Base-by-base conservation (phyloP, 1,140 invertebrate species). In the Mercenaria mercenaria region DNA sequence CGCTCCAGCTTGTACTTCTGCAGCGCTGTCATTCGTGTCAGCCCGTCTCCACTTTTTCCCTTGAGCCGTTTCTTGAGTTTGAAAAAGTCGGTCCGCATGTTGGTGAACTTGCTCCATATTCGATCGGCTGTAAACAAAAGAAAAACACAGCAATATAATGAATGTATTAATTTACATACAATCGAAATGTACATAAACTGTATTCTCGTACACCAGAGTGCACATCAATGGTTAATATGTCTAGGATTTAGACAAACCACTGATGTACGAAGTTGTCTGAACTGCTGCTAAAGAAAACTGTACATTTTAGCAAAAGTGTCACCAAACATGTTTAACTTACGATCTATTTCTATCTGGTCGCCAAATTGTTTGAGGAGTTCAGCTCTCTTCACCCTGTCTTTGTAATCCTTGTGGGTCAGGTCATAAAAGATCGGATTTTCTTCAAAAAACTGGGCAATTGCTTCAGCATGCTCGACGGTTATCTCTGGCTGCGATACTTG, bases 311-410 rank as follows among this genome's bases (percentile, higher is more conserved):
- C n/a, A n/a, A n/a, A n/a, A n/a, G n/a, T n/a, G n/a, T n/a, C 59
- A 61, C 59, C 23, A 61, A 61, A 29, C 59, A 61, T 61, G 59
- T 23, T 61, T 61, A n/a, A 61, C 59, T 61, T 61, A 61, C 59
- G 59, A 61, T 72, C 32, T 72, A 72, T 26, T 72, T 18, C 67
- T 72, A 72, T 72, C 20, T 72, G 67, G 32, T 72, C 67, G 37
- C 67, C 67, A 72, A 72, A 72, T 72, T 72, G 26, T 72, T 72
- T 72, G 67, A 72, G 67, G 67, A 72, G 67, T n/a, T 26, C 67
- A 72, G 23, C 32, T 34, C 67, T 72, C 67, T 72, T 72, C 67
- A 32, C 67, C 67, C 67, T 72, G 67, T 72, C 67, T 72, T 72
- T 72, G 67, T 72, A 72, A 72, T 72, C 67, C 67, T 72, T 72